Evolutionary conservation across 1,140 invertebrate species (phyloP), one percentile per base, ranked within the genome.

Genomic region (Eurytemora carolleeae): DNA sequence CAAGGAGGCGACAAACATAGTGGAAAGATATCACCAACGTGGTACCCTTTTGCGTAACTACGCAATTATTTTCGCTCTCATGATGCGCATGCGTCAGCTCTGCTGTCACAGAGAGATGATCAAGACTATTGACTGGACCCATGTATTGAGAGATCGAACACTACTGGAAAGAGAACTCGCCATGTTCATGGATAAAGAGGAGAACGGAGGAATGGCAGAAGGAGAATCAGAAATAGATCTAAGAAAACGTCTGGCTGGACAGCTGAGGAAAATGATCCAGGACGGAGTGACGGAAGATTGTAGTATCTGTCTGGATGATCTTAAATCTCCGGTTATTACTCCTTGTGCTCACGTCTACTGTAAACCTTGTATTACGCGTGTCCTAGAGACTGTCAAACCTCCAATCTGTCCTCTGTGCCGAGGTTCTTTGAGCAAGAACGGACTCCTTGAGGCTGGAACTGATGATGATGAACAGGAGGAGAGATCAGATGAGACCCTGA

Each of bases 71-170:
- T 56, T 62, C 26, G 60, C 54, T 3, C 24, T 62, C 7, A 57
- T 62, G 23, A 58, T 62, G 60, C 17, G 53, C 18, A n/a, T 62
- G 19, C 53, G 60, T 1, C 60, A 62, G 25, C 21, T 54, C 2
- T 55, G 53, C 24, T 62, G 60, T 62, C 60, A 62, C 25, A 52
- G 44, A n/a, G 60, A 62, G 23, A 22, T 62, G n/a, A 12, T 44
- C n/a, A 7, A 44, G n/a, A n/a, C 7, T 7, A 44, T 44, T 44
- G 31, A 44, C 31, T 44, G 31, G 31, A 44, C n/a, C 31, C 31
- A 44, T n/a, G n/a, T n/a, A 7, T n/a, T 44, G 31, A 7, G n/a
- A 12, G 31, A 44, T n/a, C 7, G n/a, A n/a, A n/a, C 7, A 12
- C 7, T 12, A n/a, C 31, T 44, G 31, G 31, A 7, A 12, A 44